Percentiles rank a stretch among this genome's conserved stretches.
Evolutionary conservation across 2,888 invertebrate species (phyloP).

Genomic region (Mactromeris polynyma): DNA sequence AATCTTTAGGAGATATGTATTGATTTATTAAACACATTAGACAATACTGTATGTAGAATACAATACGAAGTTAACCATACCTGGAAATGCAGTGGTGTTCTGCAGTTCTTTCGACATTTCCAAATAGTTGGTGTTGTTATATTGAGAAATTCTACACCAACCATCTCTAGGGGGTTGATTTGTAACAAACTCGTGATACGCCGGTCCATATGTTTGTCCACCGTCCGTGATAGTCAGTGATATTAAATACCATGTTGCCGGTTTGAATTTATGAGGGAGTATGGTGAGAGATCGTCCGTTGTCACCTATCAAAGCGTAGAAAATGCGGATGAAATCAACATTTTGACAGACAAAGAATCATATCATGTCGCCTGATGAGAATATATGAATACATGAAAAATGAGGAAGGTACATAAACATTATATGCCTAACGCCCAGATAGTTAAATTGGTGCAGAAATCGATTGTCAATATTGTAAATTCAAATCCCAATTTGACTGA

Average conservation of each 20-base stretch:
- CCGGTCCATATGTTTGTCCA: conserved; percentile 49
- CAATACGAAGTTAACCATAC: neutral
- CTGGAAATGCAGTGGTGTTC: conserved; percentile 30
- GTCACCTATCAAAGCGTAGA: neutral
- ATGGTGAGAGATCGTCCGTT: conserved; percentile 47
- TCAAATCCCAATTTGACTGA: too few species aligned
- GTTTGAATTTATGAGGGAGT: conserved; percentile 27
- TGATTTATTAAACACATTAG: too few species aligned
- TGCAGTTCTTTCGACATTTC: conserved; percentile 15
- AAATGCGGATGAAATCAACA: too few species aligned
- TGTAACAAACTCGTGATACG: conserved; percentile 64
- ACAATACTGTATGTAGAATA: too few species aligned
- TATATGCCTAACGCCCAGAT: too few species aligned
- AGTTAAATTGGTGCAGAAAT: too few species aligned
- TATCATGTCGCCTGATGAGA: too few species aligned
- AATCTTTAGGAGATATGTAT: too few species aligned
- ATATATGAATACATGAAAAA: too few species aligned
- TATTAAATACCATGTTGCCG: conserved; percentile 55
- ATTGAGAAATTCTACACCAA: conserved; percentile 45
- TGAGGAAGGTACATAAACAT: too few species aligned
- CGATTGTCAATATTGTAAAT: too few species aligned
- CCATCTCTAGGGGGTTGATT: conserved; percentile 60
- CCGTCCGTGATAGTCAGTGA: conserved; percentile 21
- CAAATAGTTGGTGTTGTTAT: conserved; percentile 25
- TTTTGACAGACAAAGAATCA: too few species aligned